A percentile compares a stretch with the other conserved stretches of the same genome.
Evolutionary conservation across 2,113 vertebrate species (phyloP).

Genomic region (Anthoscopus minutus): DNA sequence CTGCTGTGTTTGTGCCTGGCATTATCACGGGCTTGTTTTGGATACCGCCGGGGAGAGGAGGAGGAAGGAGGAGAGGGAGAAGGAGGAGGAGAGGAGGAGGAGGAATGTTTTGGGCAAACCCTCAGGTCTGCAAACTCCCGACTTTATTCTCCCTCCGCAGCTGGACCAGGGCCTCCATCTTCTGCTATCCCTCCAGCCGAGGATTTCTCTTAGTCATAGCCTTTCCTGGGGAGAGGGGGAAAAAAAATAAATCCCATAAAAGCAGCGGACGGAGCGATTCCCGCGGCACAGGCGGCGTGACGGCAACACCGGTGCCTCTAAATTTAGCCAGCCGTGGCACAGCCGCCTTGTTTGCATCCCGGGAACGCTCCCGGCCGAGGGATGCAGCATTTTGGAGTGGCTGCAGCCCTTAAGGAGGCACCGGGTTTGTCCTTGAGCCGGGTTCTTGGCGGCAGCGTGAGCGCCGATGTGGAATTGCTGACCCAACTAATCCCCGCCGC

Average conservation of each 20-base stretch:
- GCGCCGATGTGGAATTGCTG: background rate
- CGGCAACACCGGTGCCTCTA: conserved; percentile 16
- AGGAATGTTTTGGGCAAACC: background rate
- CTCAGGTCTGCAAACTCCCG: background rate
- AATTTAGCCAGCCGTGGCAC: conserved; percentile 48
- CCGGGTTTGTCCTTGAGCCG: conserved; percentile 6
- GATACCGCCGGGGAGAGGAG: background rate
- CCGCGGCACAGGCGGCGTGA: background rate
- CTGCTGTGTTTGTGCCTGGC: background rate
- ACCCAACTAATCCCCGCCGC: background rate
- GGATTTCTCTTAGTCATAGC: conserved; percentile 36
- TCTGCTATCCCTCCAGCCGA: background rate
- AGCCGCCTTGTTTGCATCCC: background rate
- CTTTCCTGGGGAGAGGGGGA: background rate
- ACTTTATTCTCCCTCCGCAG: background rate
- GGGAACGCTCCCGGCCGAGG: background rate
- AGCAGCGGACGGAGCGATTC: background rate
- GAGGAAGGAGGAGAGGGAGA: background rate
- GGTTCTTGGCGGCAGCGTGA: background rate
- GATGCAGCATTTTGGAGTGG: background rate
- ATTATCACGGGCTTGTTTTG: background rate
- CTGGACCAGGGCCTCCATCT: conserved; percentile 33
- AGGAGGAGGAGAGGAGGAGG: background rate
- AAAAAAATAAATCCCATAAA: background rate
- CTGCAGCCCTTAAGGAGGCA: conserved; percentile 21